A percentile compares a stretch with the other conserved stretches of the same genome.
Evolutionary conservation across 2,113 vertebrate genomes (phyloP).

Genomic region (Sminthopsis crassicaudata): DNA sequence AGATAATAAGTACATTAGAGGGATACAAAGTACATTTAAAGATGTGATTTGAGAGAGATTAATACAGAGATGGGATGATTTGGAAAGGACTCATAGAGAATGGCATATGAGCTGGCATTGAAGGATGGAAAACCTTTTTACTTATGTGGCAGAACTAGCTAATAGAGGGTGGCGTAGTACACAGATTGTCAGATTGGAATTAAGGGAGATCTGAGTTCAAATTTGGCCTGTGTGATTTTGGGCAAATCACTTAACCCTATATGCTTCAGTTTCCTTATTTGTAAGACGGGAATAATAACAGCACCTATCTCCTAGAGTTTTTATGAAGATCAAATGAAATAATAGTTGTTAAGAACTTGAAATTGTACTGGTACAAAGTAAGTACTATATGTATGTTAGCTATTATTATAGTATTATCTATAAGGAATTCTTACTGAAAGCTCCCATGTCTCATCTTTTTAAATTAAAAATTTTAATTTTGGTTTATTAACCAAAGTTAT

Average conservation of each 20-base stretch:
- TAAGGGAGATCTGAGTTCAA: neutral
- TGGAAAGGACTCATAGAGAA: neutral
- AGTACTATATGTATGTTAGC: neutral
- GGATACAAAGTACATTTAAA: neutral
- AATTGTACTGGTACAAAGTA: neutral
- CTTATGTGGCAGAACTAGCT: neutral
- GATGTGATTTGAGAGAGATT: neutral
- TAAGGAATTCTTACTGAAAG: neutral
- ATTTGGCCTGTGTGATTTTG: neutral
- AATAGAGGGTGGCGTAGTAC: neutral
- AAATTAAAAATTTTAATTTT: neutral
- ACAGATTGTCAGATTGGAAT: neutral
- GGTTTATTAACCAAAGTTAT: too few species aligned
- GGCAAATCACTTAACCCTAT: neutral
- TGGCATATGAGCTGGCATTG: neutral
- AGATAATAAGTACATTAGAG: neutral
- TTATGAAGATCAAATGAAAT: neutral
- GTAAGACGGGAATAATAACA: neutral
- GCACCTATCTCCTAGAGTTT: neutral
- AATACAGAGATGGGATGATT: neutral
- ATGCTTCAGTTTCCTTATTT: neutral
- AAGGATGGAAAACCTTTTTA: neutral
- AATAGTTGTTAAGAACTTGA: neutral
- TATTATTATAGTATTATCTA: neutral
- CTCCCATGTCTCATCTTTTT: neutral